phyloP scores from a whole-genome alignment of 35 echinoderm and acorn worm species.

The Apostichopus californicus region DNA sequence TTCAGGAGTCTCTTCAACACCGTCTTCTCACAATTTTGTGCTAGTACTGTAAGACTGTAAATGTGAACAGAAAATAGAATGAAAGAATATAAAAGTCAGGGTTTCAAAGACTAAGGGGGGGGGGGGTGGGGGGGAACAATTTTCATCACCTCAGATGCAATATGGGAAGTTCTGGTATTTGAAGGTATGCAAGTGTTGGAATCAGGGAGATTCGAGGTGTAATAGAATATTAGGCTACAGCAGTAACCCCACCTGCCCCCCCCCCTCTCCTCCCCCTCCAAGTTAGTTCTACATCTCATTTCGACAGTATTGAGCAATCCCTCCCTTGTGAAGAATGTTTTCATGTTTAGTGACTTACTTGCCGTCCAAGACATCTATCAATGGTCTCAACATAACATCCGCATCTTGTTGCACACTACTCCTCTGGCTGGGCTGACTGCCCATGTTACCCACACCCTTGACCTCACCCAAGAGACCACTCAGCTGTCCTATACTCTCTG shows the following conservation, averaged over 20 bases:
- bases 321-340: no score
- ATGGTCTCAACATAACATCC: conserved; percentile 85
- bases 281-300: no score
- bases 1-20: conserved; percentile 95
- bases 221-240: no score
- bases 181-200: no score
- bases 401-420: conserved; percentile 78
- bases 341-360: conserved; percentile 63
- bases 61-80: neutral
- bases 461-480: conserved; percentile 81
- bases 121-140: no score
- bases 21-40: conserved; percentile 96
- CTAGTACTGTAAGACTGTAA: conserved; percentile 82
- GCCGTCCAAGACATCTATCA: conserved; percentile 86
- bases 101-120: neutral
- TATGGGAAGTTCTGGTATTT: no score
- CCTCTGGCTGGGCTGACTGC: conserved; percentile 90
- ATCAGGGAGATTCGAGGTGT: no score
- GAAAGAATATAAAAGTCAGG: neutral
- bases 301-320: no score
- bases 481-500: conserved; percentile 89
- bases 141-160: no score
- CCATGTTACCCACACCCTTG: conserved; percentile 83
- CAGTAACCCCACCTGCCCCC: no score
- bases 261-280: no score